Percentiles rank a stretch among this genome's conserved stretches.
Conservation (phyloP, 1,140 invertebrate genomes). For the Batillaria attramentaria region DNA sequence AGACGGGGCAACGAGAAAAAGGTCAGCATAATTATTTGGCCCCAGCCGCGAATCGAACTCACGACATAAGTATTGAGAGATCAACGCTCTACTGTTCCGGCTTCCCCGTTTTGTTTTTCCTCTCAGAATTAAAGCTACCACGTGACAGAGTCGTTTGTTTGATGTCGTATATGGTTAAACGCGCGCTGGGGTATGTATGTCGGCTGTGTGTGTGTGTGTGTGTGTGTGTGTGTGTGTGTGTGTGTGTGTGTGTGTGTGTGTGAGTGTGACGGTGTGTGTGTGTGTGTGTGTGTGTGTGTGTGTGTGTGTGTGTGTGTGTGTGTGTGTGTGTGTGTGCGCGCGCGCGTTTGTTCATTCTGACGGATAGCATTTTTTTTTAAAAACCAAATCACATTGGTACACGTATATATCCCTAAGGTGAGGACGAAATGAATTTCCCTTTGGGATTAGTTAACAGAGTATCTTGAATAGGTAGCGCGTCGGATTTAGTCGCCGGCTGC, state of each 20-base stretch:
- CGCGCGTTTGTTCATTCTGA: neutral
- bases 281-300: neutral
- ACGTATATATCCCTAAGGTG: too few relatives aligned
- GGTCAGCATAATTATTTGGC: neutral
- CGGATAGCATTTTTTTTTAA: too few relatives aligned
- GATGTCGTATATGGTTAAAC: neutral
- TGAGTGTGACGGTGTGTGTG: neutral
- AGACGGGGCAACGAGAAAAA: too few relatives aligned
- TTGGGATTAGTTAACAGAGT: too few relatives aligned
- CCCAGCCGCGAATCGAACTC: neutral
- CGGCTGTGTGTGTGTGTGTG: neutral
- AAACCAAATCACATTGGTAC: too few relatives aligned
- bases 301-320: neutral
- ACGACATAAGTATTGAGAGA: neutral
- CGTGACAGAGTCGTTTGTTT: neutral
- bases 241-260: conserved; percentile 2
- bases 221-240: neutral
- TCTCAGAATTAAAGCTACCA: neutral
- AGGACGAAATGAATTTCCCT: too few relatives aligned
- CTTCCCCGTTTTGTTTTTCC: too few relatives aligned
- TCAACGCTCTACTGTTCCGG: too few relatives aligned
- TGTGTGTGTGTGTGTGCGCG: neutral
- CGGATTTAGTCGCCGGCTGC: too few relatives aligned
- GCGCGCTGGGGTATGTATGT: neutral
- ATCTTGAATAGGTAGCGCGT: too few relatives aligned